Base-by-base conservation (phyloP, 1,140 invertebrate genomes). In the Halyomorpha halys region DNA sequence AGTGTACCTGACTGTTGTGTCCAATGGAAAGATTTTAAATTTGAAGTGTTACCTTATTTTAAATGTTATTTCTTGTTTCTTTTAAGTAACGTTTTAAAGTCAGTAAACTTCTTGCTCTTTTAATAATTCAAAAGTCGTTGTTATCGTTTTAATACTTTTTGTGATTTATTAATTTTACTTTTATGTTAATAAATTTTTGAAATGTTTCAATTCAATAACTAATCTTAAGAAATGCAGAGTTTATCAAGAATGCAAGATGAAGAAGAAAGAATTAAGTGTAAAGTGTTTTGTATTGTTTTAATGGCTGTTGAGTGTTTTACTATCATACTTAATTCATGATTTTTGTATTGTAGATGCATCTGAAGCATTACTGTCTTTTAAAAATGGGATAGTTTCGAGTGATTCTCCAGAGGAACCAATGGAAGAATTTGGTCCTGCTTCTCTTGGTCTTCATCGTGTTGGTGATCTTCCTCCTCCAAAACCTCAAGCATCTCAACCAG, bases 361-460 rank as follows among this genome's bases (percentile, higher is more conserved):
- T 34, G 73, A 73, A 65, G 71, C 72, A 49, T 68, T 75, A 34
- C 63, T 69, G 5, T 64, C 72, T 39, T 72, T 75, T 39, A 75
- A 74, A 67, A 75, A 75, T 71, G 74, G 73, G 23, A 68, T 66
- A 18, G 59, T 70, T 21, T 65, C 65, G 23, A 54, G 49, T 45
- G 51, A 59, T n/a, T 23, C 21, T 59, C 18, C 69, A 44, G 65
- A 68, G 56, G 67, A 68, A 53, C 60, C n/a, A 15, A 63, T 68
- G 34, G 68, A 69, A 19, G 70, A 69, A 56, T 81, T 89, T 66
- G 86, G 85, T 25, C 84, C 86, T 45, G 86, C 86, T 45, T 84
- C 84, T 65, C 76, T 90, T 47, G 88, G 88, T 3, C 75, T 91
- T 2, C 86, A 89, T 71, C 79, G 87, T 73, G 87, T 90, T 51